A percentile compares a stretch with the other conserved stretches of the same genome.
Evolutionary conservation across 1,140 invertebrate genomes (phyloP).

Genomic region (Scaptomyza pallida): DNA sequence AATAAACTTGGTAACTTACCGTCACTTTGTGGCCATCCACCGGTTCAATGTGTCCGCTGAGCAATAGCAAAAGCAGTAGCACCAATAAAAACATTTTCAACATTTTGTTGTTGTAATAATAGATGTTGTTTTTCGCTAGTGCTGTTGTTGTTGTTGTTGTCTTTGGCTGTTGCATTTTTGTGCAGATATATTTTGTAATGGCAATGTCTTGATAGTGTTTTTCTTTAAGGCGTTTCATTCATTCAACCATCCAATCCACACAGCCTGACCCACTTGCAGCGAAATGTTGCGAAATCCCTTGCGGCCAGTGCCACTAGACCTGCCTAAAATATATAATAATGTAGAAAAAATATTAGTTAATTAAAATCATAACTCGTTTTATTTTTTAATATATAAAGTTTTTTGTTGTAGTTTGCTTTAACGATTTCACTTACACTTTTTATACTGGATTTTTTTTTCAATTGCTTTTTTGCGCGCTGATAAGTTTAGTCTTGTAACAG

Average conservation of each 20-base stretch:
- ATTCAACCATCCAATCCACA: not conserved
- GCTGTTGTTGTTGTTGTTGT: not conserved
- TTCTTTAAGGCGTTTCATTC: conserved; percentile 4
- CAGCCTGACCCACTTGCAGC: conserved; percentile 38
- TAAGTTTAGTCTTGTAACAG: conserved; percentile 32
- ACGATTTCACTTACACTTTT: conserved; percentile 55
- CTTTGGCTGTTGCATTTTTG: conserved; percentile 32
- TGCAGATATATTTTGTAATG: conserved; percentile 44
- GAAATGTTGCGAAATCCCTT: conserved; percentile 28
- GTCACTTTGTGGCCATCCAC: conserved; percentile 64
- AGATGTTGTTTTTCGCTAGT: conserved; percentile 3
- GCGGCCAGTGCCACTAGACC: conserved; percentile 16
- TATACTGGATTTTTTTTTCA: conserved; percentile 29
- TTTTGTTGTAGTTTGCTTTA: conserved; percentile 13
- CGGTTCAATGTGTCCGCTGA: conserved; percentile 48
- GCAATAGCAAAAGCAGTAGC: conserved; percentile 39
- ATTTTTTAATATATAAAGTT: conserved; percentile 4
- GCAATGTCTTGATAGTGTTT: conserved; percentile 24
- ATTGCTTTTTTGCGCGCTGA: conserved; percentile 28
- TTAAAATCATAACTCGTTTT: conserved; percentile 22
- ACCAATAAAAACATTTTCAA: conserved; percentile 22
- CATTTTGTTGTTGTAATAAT: conserved; percentile 30
- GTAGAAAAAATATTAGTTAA: conserved; percentile 3
- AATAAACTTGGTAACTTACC: conserved; percentile 57
- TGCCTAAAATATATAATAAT: conserved; percentile 7